Conservation (phyloP, 2,797 vertebrate species). For the Rhynchonycteris naso region DNA sequence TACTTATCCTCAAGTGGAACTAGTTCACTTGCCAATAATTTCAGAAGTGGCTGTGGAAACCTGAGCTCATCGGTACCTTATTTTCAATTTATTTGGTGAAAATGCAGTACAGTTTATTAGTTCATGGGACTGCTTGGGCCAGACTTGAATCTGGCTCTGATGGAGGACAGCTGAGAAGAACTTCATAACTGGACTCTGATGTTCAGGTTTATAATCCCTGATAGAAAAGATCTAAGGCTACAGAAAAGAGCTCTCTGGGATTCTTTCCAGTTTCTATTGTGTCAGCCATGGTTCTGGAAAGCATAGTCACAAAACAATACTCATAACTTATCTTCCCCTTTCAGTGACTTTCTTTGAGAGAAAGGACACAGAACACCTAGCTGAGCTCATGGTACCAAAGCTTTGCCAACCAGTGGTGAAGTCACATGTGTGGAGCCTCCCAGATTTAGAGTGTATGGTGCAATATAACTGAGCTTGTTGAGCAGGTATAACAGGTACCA, state of each 20-base stretch:
- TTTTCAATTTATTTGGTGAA: slow-evolving; percentile 31
- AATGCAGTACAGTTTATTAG: neutral
- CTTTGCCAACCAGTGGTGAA: neutral
- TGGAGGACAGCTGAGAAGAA: neutral
- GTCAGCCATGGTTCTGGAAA: slow-evolving; percentile 23
- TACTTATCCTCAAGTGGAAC: neutral
- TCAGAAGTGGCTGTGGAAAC: neutral
- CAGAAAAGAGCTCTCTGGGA: neutral
- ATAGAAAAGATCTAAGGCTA: slow-evolving; percentile 28
- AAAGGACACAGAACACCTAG: neutral
- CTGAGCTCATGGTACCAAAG: neutral
- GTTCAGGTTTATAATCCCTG: neutral
- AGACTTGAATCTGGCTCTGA: neutral
- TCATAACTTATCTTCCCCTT: neutral
- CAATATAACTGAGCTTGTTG: neutral
- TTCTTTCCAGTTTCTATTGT: slow-evolving; percentile 40
- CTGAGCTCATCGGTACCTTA: neutral
- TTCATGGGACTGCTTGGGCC: neutral
- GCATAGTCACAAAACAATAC: neutral
- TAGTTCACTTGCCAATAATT: neutral
- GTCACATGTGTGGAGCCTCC: neutral
- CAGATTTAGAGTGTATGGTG: neutral
- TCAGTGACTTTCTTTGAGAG: slow-evolving; percentile 13
- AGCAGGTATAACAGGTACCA: neutral
- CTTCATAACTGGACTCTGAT: neutral